A percentile compares a stretch with the other conserved stretches of the same genome.
Conservation (phyloP, 2,888 invertebrate species). For the Aphodius granarius region DNA sequence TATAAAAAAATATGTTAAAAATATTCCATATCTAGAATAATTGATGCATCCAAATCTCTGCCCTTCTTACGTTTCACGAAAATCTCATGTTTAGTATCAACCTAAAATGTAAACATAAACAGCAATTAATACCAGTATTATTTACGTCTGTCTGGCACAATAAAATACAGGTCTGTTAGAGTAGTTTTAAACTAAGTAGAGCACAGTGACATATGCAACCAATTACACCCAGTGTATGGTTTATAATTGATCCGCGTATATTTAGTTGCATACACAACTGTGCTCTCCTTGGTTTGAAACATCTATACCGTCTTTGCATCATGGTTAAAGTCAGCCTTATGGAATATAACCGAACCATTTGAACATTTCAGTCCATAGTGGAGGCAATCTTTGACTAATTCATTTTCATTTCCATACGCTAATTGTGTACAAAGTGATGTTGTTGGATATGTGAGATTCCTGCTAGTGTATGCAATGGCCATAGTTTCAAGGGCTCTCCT, state of each 20-base stretch:
- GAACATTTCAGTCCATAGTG: conserved; percentile 57
- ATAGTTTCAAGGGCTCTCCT: conserved; percentile 61
- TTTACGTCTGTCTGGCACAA: too few relatives aligned
- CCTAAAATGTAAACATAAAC: conserved; percentile 32
- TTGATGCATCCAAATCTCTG: background rate
- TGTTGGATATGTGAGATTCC: conserved; percentile 57
- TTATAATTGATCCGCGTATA: too few relatives aligned
- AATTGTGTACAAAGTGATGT: conserved; percentile 55
- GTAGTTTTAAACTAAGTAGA: conserved; percentile 14
- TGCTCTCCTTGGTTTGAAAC: too few relatives aligned
- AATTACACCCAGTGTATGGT: too few relatives aligned
- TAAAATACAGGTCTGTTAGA: background rate
- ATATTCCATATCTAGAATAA: background rate
- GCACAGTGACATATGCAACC: too few relatives aligned
- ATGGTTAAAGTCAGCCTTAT: conserved; percentile 52
- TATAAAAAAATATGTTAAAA: background rate
- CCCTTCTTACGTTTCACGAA: conserved; percentile 23
- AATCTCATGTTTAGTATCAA: conserved; percentile 30
- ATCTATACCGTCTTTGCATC: conserved; percentile 51
- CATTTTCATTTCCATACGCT: conserved; percentile 52
- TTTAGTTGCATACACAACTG: too few relatives aligned
- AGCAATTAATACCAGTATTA: background rate
- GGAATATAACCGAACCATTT: conserved; percentile 49
- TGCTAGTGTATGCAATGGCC: conserved; percentile 62
- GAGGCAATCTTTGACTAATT: conserved; percentile 53